Evolutionary conservation across 2,797 vertebrate species (phyloP), one percentile per base, ranked within the genome.

Genomic region (Thunnus albacares): DNA sequence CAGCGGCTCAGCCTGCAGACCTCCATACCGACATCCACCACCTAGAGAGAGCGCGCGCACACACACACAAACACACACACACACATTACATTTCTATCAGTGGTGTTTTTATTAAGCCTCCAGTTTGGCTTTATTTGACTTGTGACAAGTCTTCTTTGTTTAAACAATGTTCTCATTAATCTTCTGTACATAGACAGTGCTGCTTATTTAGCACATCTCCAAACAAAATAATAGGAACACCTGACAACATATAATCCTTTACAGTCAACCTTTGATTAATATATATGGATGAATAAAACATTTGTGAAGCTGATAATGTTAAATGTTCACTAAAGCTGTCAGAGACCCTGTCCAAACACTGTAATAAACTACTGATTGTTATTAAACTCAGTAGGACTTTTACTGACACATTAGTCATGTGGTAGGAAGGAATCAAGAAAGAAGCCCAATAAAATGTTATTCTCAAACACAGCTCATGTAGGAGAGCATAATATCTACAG

Each of bases 1-100:
- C 75, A 94, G 17, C 80, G 79, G 56, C 82, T 90, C 13, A 80
- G 82, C 55, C 85, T 81, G 4, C 33, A 58, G 61, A 79, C 75
- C 80, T 94, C 85, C 5, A 79, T 83, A 71, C 45, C 20, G 24
- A 86, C 62, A 4, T 88, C 61, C 53, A 90, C 75, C 43, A 90
- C 79, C 94, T 96, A 71, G 30, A 63, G 22, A 52, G 11, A 20
- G 45, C 7, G 22, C 3, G 55, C 22, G 62, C 55, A 70, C 10
- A 62, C 15, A 45, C 38, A 24, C 6, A 28, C 59, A 63, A 15
- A 41, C 17, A 64, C 30, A 64, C 43, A 75, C 7, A 71, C 14
- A 53, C 26, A 26, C 7, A 30, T 47, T 47, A 12, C 49, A 63
- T 47, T 43, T 64, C 13, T 30, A 18, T 66, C 12, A 35, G 35